Evolutionary conservation across 2,888 invertebrate genomes (phyloP).

Genomic region (Eucera pruinosa): DNA sequence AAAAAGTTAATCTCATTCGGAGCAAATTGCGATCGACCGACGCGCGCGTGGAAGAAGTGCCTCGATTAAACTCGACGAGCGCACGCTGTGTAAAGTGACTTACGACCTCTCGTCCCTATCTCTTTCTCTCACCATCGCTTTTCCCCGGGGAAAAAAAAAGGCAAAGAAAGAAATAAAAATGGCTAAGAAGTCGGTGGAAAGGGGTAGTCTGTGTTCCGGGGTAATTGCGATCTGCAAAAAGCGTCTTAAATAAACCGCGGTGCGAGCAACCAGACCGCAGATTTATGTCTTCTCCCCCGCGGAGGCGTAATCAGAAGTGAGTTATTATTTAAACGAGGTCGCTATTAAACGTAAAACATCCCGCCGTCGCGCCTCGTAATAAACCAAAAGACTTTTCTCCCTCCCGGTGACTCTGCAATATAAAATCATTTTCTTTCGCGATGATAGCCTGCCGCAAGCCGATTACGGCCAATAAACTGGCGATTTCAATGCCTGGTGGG

Average conservation of each 20-base stretch:
- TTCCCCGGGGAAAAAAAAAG: neutral
- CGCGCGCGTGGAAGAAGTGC: conserved; percentile 26
- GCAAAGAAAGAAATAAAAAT: neutral
- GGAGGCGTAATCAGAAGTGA: conserved; percentile 28
- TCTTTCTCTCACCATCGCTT: neutral
- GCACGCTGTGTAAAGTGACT: conserved; percentile 39
- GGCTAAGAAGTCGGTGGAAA: neutral
- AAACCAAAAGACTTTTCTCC: conserved; percentile 10
- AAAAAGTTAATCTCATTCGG: conserved; percentile 53
- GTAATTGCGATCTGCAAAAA: conserved; percentile 47
- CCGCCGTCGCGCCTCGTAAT: conserved; percentile 29
- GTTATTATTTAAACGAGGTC: conserved; percentile 44
- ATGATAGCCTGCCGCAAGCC: neutral
- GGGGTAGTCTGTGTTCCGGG: neutral
- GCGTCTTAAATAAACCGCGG: conserved; percentile 40
- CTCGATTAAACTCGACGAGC: conserved; percentile 48
- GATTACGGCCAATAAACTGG: conserved; percentile 16
- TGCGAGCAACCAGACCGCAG: conserved; percentile 5
- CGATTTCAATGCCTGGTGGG: neutral
- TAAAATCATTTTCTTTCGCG: conserved; percentile 13
- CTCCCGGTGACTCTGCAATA: conserved; percentile 1
- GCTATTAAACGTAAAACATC: conserved; percentile 30
- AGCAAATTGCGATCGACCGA: conserved; percentile 45
- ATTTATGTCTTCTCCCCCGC: conserved; percentile 17
- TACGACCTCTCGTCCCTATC: conserved; percentile 20